Conservation (phyloP, 2,113 vertebrate species). For the Ictalurus punctatus region DNA sequence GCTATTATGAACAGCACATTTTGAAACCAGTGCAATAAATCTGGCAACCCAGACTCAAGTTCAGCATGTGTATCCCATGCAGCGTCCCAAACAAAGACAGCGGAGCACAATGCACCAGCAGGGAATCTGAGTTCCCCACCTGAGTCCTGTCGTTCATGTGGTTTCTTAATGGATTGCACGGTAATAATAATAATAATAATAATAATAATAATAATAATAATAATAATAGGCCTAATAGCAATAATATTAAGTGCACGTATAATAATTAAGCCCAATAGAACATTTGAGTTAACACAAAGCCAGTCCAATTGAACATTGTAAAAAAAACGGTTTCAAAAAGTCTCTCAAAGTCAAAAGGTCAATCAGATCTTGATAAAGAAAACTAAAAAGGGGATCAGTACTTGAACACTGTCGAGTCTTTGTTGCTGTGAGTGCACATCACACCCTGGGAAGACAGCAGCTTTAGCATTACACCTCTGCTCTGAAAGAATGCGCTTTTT, state of each 20-base stretch:
- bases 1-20: neutral
- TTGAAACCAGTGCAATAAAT: neutral
- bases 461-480: neutral
- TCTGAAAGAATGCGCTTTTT: neutral
- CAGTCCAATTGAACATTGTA: neutral
- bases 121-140: neutral
- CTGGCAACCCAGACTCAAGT: constrained; percentile 33
- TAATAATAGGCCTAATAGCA: neutral
- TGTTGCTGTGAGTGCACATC: neutral
- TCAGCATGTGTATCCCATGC: constrained; percentile 31
- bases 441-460: constrained; percentile 1
- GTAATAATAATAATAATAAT: neutral
- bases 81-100: constrained; percentile 42
- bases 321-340: neutral
- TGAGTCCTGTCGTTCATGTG: neutral
- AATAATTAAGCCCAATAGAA: neutral
- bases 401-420: constrained; percentile 12
- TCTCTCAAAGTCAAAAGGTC: too few species aligned
- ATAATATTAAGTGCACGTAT: neutral
- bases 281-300: neutral
- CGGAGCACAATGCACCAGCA: constrained; percentile 22
- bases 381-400: neutral
- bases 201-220: neutral
- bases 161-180: neutral
- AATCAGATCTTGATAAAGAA: too few species aligned